Evolutionary conservation across 2,113 vertebrate species (phyloP), one percentile per base, ranked within the genome.

Genomic region (Neotoma lepida): DNA sequence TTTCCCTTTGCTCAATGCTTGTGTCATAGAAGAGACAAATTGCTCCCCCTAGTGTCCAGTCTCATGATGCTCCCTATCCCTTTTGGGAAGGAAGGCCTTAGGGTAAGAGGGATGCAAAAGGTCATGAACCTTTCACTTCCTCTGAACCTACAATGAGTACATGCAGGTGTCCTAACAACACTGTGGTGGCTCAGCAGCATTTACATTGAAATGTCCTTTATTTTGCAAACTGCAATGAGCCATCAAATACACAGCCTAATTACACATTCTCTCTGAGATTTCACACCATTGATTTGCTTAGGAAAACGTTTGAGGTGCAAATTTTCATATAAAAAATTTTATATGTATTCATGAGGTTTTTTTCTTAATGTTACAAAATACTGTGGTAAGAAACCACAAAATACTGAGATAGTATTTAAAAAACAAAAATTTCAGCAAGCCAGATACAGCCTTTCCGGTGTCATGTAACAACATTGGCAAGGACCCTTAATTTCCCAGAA

Each of bases 161-260:
- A 84, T 88, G 96, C 97, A 97, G 97, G 97, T 97, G 97, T 96
- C 91, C 96, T 94, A 49, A 96, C 95, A 96, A 93, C 91, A 93
- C 96, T 95, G 61, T 89, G 88, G 93, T 94, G 93, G 88, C 90
- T 97, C 90, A 80, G 71, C 96, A 97, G 56, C 9, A 92, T 97
- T 98, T 97, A 97, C 96, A 97, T 98, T 88, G 97, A 96, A 98
- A 97, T 96, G 77, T 94, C 96, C 81, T 98, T 97, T 98, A 97
- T 98, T 98, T 97, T 97, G 97, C 98, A 98, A 97, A 93, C 96
- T 91, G 35, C 88, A 94, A 70, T 93, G 93, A 95, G 39, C 28
- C 39, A 91, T 96, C 95, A 96, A 89, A 76, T 92, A 77, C 95
- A 77, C 86, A 91, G 9, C 78, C 95, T 94, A 91, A 95, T 97